phyloP scores from a whole-genome alignment of 1,140 invertebrate species.

The Samia ricini region DNA sequence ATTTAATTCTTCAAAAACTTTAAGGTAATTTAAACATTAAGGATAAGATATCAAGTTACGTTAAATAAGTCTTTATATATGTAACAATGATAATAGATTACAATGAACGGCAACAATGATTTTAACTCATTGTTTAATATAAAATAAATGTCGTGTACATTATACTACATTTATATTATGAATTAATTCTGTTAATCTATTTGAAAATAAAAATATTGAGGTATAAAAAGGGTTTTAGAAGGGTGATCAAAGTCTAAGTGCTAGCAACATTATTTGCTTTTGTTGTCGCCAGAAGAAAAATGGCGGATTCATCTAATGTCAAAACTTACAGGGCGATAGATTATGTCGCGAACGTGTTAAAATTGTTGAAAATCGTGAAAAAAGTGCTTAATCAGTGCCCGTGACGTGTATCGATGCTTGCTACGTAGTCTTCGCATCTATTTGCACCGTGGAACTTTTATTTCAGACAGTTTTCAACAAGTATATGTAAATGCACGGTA shows the following conservation, averaged over 20 bases:
- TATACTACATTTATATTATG: neutral
- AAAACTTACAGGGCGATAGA: conserved; percentile 57
- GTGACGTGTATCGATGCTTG: conserved; percentile 37
- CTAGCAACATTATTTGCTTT: conserved; percentile 50
- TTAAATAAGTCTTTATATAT: neutral
- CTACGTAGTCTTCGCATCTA: neutral
- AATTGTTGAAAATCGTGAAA: conserved; percentile 36
- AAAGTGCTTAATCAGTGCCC: conserved; percentile 33
- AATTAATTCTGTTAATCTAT: neutral
- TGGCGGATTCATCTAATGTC: conserved; percentile 67
- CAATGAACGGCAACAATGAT: neutral
- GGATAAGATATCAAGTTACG: neutral
- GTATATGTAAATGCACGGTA: conserved; percentile 59
- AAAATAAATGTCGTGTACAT: too few relatives aligned
- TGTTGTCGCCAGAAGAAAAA: conserved; percentile 63
- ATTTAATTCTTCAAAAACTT: neutral
- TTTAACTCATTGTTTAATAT: neutral
- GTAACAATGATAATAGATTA: neutral
- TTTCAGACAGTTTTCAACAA: neutral
- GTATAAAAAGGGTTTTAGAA: neutral
- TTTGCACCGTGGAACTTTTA: neutral
- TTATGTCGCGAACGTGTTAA: conserved; percentile 53
- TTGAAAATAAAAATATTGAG: neutral
- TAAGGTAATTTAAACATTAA: neutral
- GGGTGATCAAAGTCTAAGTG: conserved; percentile 16